A percentile compares a stretch with the other conserved stretches of the same genome.
These are phyloP conservation scores for Oceanodroma leucorhoa DNA, from an alignment of 2,797 vertebrate genomes.

Conservation along the genomic window DNA sequence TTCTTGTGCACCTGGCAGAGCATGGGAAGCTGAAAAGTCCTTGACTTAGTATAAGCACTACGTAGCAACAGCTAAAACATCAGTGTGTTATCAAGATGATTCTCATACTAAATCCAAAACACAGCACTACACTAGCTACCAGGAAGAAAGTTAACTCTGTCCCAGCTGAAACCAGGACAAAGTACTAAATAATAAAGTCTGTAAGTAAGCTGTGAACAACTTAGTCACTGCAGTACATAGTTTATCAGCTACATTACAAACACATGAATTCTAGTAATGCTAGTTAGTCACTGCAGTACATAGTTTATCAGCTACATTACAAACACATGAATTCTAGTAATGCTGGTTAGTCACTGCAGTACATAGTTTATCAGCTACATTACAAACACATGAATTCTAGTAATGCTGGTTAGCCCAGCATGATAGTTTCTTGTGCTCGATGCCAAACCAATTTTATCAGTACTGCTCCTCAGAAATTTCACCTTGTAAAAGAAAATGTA, in stretches of 20 bases:
- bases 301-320: background rate
- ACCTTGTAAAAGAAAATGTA: conserved; percentile 49
- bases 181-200: background rate
- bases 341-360: background rate
- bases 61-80: no score
- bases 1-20: no score
- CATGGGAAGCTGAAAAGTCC: no score
- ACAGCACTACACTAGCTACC: no score
- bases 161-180: background rate
- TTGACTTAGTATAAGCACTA: no score
- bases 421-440: background rate
- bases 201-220: background rate
- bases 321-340: conserved; percentile 42
- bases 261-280: conserved; percentile 25
- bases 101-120: no score
- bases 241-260: conserved; percentile 14
- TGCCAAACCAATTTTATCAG: conserved; percentile 49
- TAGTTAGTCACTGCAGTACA: background rate
- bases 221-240: background rate
- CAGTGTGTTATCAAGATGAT: no score
- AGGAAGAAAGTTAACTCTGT: no score
- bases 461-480: conserved; percentile 41
- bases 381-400: conserved; percentile 39
- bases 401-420: conserved; percentile 30
- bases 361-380: background rate